Evolutionary conservation across 2,888 invertebrate genomes (phyloP), one percentile per base, ranked within the genome.

Genomic region (Nycteola revayana): DNA sequence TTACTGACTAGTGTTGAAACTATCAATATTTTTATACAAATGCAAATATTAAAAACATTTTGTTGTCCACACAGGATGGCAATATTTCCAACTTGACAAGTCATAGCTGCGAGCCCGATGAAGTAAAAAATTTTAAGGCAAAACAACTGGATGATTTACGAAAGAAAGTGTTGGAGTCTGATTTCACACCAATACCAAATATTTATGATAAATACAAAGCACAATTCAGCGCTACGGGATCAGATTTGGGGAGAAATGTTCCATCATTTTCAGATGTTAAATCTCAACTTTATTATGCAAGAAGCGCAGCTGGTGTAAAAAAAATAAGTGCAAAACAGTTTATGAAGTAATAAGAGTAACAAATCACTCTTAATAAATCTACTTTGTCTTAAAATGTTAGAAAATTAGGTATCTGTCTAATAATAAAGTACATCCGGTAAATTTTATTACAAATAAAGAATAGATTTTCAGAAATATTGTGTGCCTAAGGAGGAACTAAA

Each of bases 261-360:
- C 36, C 30, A 22, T 28, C 28, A 18, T 34, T 34, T 28, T 14
- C 23, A 28, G 24, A 23, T 17, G 17, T 34, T 9, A 34, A 34
- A 34, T 28, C 34, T 24, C 24, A 22, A 28, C 17, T 34, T 23
- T 34, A 34, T 28, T 14, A 28, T 14, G 29, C 29, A 22, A 25
- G 36, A 36, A 36, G 26, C 20, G 30, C 17, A 36, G 36, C 36
- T 30, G 29, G 36, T 25, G 26, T 36, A 26, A 21, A 25, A 25
- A 36, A 36, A 36, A 36, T 14, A 25, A 32, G 23, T 36, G 30
- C 14, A 30, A 36, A 26, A 21, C 11, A 26, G 22, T 22, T 14
- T 14, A 26, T 21, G 36, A 36, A 36, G 29, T 36, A 23, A n/a
- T n/a, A n/a, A n/a, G n/a, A n/a, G n/a, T n/a, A n/a, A n/a, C n/a